phyloP scores from a whole-genome alignment of 2,797 vertebrate genomes.

The Danio tinwini region DNA sequence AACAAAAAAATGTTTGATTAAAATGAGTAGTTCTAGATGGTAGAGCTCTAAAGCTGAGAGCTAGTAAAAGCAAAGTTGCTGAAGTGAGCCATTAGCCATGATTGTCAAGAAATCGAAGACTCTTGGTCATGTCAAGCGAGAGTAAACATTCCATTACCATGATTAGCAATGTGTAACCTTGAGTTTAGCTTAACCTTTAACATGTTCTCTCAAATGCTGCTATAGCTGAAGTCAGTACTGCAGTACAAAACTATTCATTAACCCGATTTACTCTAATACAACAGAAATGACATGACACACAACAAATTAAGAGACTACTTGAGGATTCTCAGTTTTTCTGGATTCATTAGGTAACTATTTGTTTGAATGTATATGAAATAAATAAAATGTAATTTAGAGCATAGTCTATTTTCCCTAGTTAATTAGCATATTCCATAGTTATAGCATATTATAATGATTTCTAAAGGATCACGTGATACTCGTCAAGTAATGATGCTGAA shows the following conservation, averaged over 20 bases:
- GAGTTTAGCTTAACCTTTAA: neutral
- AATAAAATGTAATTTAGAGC: too few species aligned
- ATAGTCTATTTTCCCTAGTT: too few species aligned
- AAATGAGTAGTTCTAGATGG: neutral
- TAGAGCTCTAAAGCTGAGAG: neutral
- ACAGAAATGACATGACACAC: neutral
- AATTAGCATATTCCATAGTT: too few species aligned
- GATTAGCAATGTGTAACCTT: slow-evolving; percentile 5
- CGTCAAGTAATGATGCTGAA: too few species aligned
- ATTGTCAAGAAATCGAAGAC: neutral
- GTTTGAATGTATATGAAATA: too few species aligned
- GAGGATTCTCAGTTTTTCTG: too few species aligned
- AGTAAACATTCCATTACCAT: slow-evolving; percentile 31
- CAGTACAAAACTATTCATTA: neutral
- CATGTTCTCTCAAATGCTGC: neutral
- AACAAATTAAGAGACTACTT: too few species aligned
- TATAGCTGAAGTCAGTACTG: neutral
- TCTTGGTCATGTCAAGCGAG: neutral
- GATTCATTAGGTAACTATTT: too few species aligned
- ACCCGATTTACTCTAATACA: neutral
- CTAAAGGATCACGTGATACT: too few species aligned
- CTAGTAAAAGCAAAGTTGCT: neutral
- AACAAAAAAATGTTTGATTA: too few species aligned
- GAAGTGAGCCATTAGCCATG: slow-evolving; percentile 9
- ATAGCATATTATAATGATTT: too few species aligned